Percentiles rank a stretch among this genome's conserved stretches.
phyloP scores from a whole-genome alignment of 2,797 vertebrate genomes.

The Eospalax fontanierii region DNA sequence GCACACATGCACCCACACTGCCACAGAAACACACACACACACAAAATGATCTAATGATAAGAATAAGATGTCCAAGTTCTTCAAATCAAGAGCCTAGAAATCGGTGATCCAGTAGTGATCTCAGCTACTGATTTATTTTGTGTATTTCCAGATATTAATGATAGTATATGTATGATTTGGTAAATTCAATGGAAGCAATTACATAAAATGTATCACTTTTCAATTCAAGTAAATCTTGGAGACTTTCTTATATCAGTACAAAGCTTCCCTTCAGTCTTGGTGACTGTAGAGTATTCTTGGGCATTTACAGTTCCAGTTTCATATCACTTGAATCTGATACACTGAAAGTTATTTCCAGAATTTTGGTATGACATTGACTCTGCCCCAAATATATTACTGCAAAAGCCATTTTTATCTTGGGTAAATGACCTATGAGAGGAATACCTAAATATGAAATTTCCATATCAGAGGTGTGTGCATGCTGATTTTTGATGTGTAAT shows the following conservation, averaged over 20 bases:
- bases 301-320: neutral
- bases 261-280: neutral
- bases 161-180: neutral
- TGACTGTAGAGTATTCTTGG: neutral
- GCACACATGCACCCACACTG: no score
- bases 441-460: neutral
- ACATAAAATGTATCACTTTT: neutral
- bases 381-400: neutral
- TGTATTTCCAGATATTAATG: neutral
- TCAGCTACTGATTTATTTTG: neutral
- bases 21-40: no score
- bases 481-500: neutral
- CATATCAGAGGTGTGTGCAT: neutral
- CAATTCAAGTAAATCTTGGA: neutral
- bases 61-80: no score
- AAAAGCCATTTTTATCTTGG: neutral
- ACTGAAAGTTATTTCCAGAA: neutral
- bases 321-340: neutral
- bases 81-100: no score
- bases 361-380: neutral
- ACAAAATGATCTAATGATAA: no score
- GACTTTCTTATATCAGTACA: neutral
- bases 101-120: neutral
- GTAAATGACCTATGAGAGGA: neutral
- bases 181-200: neutral